These are phyloP conservation scores for Botia kubotai DNA, from an alignment of 2,797 vertebrate species.

Conservation along the genomic window DNA sequence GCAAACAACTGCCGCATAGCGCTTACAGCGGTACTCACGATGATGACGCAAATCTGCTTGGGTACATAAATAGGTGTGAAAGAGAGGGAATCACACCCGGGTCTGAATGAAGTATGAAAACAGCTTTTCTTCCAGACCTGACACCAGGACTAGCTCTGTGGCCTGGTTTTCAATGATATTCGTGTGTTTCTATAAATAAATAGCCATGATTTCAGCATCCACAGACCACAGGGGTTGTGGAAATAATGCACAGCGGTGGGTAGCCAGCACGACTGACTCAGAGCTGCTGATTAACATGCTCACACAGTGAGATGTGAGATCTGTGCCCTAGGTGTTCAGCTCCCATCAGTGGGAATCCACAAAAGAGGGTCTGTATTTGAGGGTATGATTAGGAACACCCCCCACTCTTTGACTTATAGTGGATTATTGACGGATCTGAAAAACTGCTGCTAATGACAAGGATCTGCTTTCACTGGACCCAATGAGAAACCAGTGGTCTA, in stretches of 20 bases:
- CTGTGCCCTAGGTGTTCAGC: slow-evolving; percentile 11
- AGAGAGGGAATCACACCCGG: not conserved
- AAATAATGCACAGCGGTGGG: slow-evolving; percentile 20
- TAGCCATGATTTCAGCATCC: not conserved
- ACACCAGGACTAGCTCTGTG: not conserved
- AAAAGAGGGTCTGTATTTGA: slow-evolving; percentile 18
- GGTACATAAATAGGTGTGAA: not conserved
- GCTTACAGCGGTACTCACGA: too few species aligned
- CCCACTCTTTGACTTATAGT: not conserved
- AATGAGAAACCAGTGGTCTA: not conserved
- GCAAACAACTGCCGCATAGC: too few species aligned
- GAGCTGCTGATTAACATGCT: slow-evolving; percentile 50
- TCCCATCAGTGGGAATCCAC: slow-evolving; percentile 20
- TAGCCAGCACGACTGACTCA: slow-evolving; percentile 4
- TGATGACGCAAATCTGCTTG: not conserved
- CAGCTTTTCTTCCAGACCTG: not conserved
- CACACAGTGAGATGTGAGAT: slow-evolving; percentile 14
- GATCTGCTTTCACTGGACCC: not conserved
- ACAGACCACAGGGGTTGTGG: slow-evolving; percentile 15
- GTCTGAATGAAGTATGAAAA: not conserved
- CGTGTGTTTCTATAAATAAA: not conserved
- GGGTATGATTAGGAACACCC: slow-evolving; percentile 20
- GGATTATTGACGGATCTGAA: slow-evolving; percentile 41
- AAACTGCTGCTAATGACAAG: not conserved
- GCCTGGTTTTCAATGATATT: not conserved